Conservation (phyloP, 2,888 invertebrate species). For the Noctua fimbriata region DNA sequence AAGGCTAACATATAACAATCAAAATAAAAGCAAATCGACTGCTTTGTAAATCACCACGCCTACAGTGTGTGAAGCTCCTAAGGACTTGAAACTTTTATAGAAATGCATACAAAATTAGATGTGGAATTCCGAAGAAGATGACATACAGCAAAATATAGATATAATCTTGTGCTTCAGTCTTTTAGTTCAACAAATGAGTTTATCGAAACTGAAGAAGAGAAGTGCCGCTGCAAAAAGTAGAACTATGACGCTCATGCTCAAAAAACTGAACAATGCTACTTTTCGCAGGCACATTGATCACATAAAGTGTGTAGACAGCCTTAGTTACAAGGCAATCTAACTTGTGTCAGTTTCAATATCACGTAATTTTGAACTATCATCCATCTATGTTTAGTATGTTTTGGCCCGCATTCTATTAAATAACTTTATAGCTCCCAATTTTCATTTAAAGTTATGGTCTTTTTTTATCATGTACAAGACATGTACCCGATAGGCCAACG, state of each 20-base stretch:
- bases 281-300: neutral
- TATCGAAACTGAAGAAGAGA: neutral
- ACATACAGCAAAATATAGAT: neutral
- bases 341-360: slow-evolving; percentile 26
- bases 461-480: neutral
- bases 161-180: neutral
- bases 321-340: slow-evolving; percentile 34
- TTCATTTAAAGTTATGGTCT: neutral
- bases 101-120: neutral
- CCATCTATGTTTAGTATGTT: neutral
- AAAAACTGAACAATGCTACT: neutral
- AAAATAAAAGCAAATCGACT: neutral
- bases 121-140: neutral
- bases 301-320: neutral
- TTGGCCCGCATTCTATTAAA: neutral
- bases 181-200: neutral
- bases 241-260: neutral
- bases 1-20: neutral
- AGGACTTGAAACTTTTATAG: neutral
- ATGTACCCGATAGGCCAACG: neutral
- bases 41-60: too few relatives aligned
- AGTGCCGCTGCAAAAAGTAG: neutral
- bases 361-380: slow-evolving; percentile 3
- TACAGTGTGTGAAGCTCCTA: neutral
- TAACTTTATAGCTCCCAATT: neutral